Evolutionary conservation across 2,888 invertebrate species (phyloP).

Genomic region (Cynaeus angustus): DNA sequence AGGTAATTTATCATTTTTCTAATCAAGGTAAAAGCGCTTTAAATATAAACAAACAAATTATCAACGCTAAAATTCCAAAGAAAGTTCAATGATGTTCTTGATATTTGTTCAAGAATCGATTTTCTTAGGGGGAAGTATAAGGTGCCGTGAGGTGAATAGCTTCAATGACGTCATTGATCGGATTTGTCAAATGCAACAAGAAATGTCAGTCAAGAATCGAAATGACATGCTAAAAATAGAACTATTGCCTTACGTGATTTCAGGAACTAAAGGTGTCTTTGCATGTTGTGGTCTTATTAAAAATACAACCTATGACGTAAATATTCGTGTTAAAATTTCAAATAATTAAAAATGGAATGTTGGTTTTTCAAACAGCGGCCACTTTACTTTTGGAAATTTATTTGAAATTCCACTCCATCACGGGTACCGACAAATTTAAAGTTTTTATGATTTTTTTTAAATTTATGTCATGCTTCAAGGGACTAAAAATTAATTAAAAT

Average conservation of each 20-base stretch:
- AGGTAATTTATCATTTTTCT: conserved; percentile 22
- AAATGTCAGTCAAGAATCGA: not conserved
- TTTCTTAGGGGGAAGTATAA: conserved; percentile 31
- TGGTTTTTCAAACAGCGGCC: no score
- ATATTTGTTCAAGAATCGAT: conserved; percentile 41
- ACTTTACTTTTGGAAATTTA: no score
- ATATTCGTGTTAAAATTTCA: not conserved
- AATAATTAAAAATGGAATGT: not conserved
- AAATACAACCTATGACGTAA: conserved; percentile 3
- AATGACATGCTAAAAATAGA: not conserved
- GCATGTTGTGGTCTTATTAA: conserved; percentile 3
- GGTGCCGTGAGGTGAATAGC: conserved; percentile 11
- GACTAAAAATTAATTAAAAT: no score
- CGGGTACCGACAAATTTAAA: no score
- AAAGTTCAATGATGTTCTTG: conserved; percentile 23
- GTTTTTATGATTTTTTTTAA: no score
- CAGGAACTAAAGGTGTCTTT: not conserved
- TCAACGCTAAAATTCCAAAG: not conserved
- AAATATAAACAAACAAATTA: conserved; percentile 17
- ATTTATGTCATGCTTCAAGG: no score
- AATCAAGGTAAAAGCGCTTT: conserved; percentile 15
- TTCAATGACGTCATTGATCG: not conserved
- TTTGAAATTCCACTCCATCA: no score
- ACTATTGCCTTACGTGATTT: not conserved
- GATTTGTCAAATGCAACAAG: not conserved